A percentile compares a stretch with the other conserved stretches of the same genome.
Conservation (phyloP, 2,113 vertebrate species). For the Brienomyrus brachyistius region DNA sequence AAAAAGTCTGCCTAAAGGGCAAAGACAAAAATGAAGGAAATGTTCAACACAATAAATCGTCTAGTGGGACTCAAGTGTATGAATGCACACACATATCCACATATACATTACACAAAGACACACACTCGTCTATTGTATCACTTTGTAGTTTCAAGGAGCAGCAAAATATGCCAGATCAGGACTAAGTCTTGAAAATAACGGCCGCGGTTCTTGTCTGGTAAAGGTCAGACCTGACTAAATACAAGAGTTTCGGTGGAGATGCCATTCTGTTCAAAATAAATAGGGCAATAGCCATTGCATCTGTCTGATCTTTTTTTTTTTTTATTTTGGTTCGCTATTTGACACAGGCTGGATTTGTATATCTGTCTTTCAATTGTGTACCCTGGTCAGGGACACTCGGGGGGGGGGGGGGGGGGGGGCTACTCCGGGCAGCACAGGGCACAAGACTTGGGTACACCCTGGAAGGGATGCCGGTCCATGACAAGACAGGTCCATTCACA, state of each 20-base stretch:
- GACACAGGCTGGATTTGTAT: background rate
- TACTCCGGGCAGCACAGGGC: background rate
- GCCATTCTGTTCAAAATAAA: background rate
- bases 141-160: background rate
- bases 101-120: background rate
- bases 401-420: background rate
- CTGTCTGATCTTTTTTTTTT: background rate
- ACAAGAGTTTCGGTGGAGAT: background rate
- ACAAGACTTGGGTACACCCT: background rate
- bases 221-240: background rate
- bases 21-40: slow-evolving; percentile 30
- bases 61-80: background rate
- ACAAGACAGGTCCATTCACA: background rate
- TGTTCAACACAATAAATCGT: slow-evolving; percentile 4
- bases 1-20: background rate
- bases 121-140: background rate
- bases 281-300: background rate
- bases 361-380: background rate
- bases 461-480: background rate
- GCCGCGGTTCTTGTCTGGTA: background rate
- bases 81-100: background rate
- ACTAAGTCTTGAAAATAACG: background rate
- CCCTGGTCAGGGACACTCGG: background rate
- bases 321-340: background rate
- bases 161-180: background rate